Evolutionary conservation across 2,113 vertebrate genomes (phyloP), one percentile per base, ranked within the genome.

Genomic region (Agapornis roseicollis): DNA sequence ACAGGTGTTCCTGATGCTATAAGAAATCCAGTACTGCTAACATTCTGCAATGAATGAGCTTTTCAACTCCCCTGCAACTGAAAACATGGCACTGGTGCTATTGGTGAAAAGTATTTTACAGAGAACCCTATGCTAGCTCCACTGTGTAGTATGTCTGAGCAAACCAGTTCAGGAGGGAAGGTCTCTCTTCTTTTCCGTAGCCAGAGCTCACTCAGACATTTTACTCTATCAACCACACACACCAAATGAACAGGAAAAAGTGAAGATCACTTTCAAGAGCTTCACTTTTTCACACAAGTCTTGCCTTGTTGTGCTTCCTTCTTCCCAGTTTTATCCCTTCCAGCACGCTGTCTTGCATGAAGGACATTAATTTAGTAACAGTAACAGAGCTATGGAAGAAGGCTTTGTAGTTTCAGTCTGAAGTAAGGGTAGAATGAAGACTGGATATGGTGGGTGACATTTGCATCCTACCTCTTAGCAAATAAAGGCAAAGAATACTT

Each of bases 31-130:
- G 41, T 6, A 33, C 24, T 8, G 3, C 8, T 61, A 82, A 44
- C 28, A 20, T 13, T 31, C 19, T 58, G 42, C 2, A 4, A 9
- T 22, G 44, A 39, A 39, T 17, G 22, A 65, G 39, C n/a, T 44
- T 58, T 50, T n/a, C n/a, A 6, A 50, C 35, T 82, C 25, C 41
- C 33, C 10, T 53, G 13, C 39, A 77, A 24, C 29, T 9, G 35
- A 63, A 22, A 64, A 33, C 1, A 1, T 7, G 20, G 33, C 17
- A 29, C 11, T 5, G 2, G 18, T 29, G 18, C 13, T 56, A 6
- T 17, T 33, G 19, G 19, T 37, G 13, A 29, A 31, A 69, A 65
- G 47, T 10, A 44, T 7, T 33, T 27, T 2, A 28, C 7, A 24
- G 27, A 35, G n/a, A 53, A 73, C 78, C 19, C 23, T 37, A 20